Conservation (phyloP, 2,888 invertebrate species). For the Pimpla rufipes region DNA sequence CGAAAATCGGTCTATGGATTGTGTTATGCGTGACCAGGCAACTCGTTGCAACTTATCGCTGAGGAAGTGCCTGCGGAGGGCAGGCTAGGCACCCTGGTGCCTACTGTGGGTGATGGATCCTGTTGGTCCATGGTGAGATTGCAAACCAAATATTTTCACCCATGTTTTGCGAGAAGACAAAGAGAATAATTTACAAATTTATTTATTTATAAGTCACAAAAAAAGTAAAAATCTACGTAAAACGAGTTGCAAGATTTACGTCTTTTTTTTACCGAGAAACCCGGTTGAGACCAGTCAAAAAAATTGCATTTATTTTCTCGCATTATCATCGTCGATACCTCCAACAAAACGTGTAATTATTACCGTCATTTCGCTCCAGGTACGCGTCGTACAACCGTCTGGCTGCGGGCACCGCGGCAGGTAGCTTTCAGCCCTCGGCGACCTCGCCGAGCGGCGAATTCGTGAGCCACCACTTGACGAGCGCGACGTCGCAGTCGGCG, state of each 20-base stretch:
- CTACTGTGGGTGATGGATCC: constrained; percentile 91
- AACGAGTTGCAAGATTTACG: too few species aligned
- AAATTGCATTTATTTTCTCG: constrained; percentile 81
- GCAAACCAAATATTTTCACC: neutral
- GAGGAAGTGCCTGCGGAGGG: constrained; percentile 73
- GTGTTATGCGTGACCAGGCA: constrained; percentile 77
- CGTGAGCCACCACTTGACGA: constrained; percentile 84
- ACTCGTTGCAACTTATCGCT: constrained; percentile 66
- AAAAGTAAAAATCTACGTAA: too few species aligned
- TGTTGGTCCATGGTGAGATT: constrained; percentile 92
- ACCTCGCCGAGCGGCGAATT: constrained; percentile 90
- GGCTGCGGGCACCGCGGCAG: constrained; percentile 89
- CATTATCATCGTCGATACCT: neutral
- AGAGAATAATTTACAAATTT: neutral
- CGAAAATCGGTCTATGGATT: constrained; percentile 57
- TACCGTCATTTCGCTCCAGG: constrained; percentile 28
- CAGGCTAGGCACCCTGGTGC: constrained; percentile 79
- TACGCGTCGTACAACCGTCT: constrained; percentile 94
- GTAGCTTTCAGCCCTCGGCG: constrained; percentile 88
- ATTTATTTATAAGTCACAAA: neutral
- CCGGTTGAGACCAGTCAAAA: too few species aligned
- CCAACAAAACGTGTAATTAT: neutral
- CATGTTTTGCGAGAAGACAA: neutral
- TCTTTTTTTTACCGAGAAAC: too few species aligned
- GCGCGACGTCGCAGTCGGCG: constrained; percentile 86